Base-by-base conservation (phyloP, 2,888 invertebrate species). In the Lypha dubia region DNA sequence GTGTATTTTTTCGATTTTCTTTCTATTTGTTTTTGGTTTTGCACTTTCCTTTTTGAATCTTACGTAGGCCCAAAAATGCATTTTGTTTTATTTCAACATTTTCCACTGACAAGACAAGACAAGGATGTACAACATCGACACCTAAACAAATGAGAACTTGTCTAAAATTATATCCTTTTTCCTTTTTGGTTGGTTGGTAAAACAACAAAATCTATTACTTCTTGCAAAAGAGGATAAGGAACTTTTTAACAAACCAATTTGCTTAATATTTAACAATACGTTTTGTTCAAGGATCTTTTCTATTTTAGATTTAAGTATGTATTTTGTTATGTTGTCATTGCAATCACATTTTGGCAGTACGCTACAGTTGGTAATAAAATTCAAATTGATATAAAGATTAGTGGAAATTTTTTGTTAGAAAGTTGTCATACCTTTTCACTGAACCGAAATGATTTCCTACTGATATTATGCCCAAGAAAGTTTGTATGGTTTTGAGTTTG, bases 161-260 rank as follows among this genome's bases (percentile, higher is more conserved):
- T 73, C 79, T 65, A 63, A 79, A 79, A 79, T 71, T 44, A 67
- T 73, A 73, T 73, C 65, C 71, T 67, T 28, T 73, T 73, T 73
- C 56, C 24, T 46, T 63, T 44, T 79, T n/a, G n/a, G n/a, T n/a
- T n/a, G n/a, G 38, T 67, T 79, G 67, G 28, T 79, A 73, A 65
- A 79, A 73, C 71, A 79, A 58, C 63, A 73, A 79, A 79, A 79
- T 79, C 71, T 79, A 65, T 79, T 73, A 73, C 73, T 79, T 79
- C 65, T 73, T 65, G 65, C 41, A 17, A 51, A 62, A 49, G 65
- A 65, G 79, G 73, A 79, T 79, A 73, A 65, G 65, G 58, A 79
- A 79, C 65, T 79, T 79, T 79, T 73, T 63, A 79, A 79, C 79
- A 79, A 79, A 79, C 71, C 73, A 73, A 73, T 79, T 79, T 79